Percentiles rank a stretch among this genome's conserved stretches.
Evolutionary conservation across 2,113 vertebrate genomes (phyloP).

Genomic region (Pomatorhinus ruficollis): DNA sequence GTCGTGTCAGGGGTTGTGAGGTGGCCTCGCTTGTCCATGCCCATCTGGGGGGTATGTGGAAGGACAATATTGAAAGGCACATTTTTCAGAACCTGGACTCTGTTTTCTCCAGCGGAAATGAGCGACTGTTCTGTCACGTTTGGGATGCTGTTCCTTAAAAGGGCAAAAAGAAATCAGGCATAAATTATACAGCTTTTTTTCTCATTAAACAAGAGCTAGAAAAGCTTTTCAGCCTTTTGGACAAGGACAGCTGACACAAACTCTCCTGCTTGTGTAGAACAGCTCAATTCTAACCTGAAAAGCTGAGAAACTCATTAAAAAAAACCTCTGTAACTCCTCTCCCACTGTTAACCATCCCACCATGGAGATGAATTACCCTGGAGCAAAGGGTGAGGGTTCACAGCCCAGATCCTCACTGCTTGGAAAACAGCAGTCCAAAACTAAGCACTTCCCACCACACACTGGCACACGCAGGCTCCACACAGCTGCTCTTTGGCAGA

Average conservation of each 20-base stretch:
- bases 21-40: slow-evolving; percentile 86
- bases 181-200: not conserved
- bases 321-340: not conserved
- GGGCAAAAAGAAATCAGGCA: not conserved
- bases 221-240: not conserved
- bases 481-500: not conserved
- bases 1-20: slow-evolving; percentile 92
- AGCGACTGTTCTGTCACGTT: slow-evolving; percentile 79
- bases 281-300: not conserved
- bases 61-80: slow-evolving; percentile 92
- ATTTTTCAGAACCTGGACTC: slow-evolving; percentile 92
- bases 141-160: slow-evolving; percentile 80
- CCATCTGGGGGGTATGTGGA: slow-evolving; percentile 81
- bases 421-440: not conserved
- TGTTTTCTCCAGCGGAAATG: slow-evolving; percentile 81
- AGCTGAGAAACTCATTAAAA: not conserved
- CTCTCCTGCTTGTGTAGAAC: not conserved
- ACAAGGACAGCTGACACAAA: not conserved
- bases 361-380: not conserved
- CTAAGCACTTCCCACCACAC: fast-evolving
- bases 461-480: fast-evolving
- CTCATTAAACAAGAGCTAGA: not conserved
- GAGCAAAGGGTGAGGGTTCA: not conserved
- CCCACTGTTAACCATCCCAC: not conserved
- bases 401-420: not conserved